Conservation (phyloP, 2,888 invertebrate species). For the Therioaphis trifolii region DNA sequence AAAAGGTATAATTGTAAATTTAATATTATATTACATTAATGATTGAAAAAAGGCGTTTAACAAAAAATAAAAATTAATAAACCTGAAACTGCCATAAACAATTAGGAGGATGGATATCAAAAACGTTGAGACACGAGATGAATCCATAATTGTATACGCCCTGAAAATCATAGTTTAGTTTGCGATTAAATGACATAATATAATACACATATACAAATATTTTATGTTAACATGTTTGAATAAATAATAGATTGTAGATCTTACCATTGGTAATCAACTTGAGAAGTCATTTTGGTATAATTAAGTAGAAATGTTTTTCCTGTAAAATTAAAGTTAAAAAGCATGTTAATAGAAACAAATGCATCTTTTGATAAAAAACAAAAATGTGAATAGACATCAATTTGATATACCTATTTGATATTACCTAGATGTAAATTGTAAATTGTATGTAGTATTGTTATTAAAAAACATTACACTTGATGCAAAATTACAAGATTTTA, state of each 20-base stretch:
- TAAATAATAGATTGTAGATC: conserved; percentile 15
- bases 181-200: neutral
- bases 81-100: conserved; percentile 94
- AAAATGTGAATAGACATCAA: too few species aligned
- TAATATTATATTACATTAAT: neutral
- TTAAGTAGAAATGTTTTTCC: conserved; percentile 6
- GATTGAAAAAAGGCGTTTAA: neutral
- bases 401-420: too few species aligned
- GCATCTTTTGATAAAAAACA: neutral
- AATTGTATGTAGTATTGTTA: too few species aligned
- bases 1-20: conserved; percentile 48
- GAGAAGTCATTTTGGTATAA: conserved; percentile 58
- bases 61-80: conserved; percentile 37
- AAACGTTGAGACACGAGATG: conserved; percentile 95
- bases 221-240: neutral
- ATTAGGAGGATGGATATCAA: conserved; percentile 96
- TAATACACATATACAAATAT: neutral
- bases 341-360: neutral
- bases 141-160: conserved; percentile 97
- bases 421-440: too few species aligned
- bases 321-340: conserved; percentile 30
- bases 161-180: conserved; percentile 69
- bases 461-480: too few species aligned
- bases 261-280: conserved; percentile 64
- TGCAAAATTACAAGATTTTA: too few species aligned